Conservation (phyloP, 1,140 invertebrate genomes). For the Drosophila rhopaloa region DNA sequence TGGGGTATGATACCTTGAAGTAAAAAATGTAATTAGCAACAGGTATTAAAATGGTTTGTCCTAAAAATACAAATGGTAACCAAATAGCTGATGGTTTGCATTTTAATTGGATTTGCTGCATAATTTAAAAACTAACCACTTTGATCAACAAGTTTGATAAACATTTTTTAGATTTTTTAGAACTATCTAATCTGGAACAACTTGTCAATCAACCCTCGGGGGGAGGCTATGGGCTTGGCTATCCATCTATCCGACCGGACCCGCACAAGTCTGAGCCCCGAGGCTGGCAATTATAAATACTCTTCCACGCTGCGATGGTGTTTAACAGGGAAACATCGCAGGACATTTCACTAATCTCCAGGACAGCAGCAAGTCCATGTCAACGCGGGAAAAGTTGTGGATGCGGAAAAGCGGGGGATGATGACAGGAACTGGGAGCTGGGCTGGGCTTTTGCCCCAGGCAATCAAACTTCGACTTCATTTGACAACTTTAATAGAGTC, state of each 20-base stretch:
- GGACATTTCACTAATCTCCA: constrained; percentile 59
- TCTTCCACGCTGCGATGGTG: constrained; percentile 34
- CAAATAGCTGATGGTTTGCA: neutral
- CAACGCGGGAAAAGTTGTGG: constrained; percentile 15
- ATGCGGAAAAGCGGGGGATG: neutral
- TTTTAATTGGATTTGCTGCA: neutral
- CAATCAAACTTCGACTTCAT: constrained; percentile 80
- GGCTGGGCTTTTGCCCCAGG: constrained; percentile 36
- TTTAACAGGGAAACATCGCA: constrained; percentile 64
- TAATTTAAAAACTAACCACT: too few relatives aligned
- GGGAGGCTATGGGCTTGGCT: neutral
- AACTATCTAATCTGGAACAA: neutral
- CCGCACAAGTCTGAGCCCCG: constrained; percentile 39
- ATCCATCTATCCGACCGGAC: constrained; percentile 23
- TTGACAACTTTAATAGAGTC: constrained; percentile 79
- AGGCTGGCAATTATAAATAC: constrained; percentile 66
- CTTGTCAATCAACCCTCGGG: constrained; percentile 21
- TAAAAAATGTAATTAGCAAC: neutral
- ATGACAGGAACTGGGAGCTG: constrained; percentile 20
- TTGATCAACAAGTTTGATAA: too few relatives aligned
- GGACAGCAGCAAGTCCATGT: constrained; percentile 34
- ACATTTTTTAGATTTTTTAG: too few relatives aligned
- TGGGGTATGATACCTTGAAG: constrained; percentile 13
- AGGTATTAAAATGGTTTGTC: neutral
- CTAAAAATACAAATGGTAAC: too few relatives aligned